phyloP scores from a whole-genome alignment of 2,797 vertebrate species.

The Coilia nasus region DNA sequence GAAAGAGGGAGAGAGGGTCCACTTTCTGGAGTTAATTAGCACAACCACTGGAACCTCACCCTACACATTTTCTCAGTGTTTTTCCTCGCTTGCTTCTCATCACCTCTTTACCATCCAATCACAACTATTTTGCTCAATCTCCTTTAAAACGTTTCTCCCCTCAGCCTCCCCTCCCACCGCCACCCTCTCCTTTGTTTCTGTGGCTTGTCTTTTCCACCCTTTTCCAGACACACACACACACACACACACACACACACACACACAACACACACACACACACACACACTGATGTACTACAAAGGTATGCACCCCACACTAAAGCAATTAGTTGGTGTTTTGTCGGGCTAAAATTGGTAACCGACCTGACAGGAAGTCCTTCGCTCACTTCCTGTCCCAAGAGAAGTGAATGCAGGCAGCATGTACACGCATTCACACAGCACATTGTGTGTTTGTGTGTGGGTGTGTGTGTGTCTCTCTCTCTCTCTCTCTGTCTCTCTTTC shows the following conservation, averaged over 20 bases:
- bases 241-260: too few relatives aligned
- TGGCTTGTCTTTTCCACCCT: neutral
- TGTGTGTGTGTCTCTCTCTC: neutral
- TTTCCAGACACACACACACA: too few relatives aligned
- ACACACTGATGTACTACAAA: neutral
- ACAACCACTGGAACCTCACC: neutral
- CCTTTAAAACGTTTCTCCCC: neutral
- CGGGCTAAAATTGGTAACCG: neutral
- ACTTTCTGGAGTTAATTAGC: slow-evolving; percentile 18
- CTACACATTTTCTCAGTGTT: slow-evolving; percentile 16
- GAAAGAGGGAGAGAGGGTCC: neutral
- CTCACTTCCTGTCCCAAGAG: slow-evolving; percentile 16
- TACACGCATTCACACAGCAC: neutral
- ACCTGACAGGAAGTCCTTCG: neutral
- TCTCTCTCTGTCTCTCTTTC: neutral
- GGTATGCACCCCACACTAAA: slow-evolving; percentile 20
- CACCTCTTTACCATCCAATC: neutral
- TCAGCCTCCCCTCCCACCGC: neutral
- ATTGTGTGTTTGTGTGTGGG: neutral
- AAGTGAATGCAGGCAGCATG: neutral
- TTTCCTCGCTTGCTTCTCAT: neutral
- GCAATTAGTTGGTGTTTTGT: slow-evolving; percentile 22
- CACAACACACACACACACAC: neutral
- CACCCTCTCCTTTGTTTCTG: neutral
- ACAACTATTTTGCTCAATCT: neutral